These are phyloP conservation scores for Nesogale talazaci DNA, from an alignment of 2,113 vertebrate genomes.

Conservation along the genomic window DNA sequence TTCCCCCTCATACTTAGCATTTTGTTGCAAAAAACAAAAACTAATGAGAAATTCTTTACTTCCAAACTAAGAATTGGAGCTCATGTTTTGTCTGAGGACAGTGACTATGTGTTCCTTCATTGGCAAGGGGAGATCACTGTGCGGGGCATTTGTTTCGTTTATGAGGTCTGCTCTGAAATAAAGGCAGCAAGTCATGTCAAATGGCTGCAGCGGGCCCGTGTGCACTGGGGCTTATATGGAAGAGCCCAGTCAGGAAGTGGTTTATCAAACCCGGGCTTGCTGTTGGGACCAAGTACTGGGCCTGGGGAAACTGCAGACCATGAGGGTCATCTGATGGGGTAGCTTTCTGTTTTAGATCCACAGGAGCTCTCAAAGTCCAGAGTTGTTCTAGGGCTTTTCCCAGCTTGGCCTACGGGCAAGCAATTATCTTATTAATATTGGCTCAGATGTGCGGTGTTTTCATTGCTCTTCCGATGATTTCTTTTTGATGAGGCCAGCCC, in stretches of 20 bases:
- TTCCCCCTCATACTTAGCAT: constrained; percentile 32
- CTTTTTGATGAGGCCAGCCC: constrained; percentile 7
- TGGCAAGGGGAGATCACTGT: background rate
- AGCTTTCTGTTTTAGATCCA: background rate
- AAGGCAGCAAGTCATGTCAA: background rate
- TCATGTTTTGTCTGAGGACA: constrained; percentile 59
- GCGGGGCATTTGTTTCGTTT: constrained; percentile 1
- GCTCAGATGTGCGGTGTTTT: background rate
- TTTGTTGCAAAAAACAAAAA: constrained; percentile 26
- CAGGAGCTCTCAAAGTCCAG: background rate
- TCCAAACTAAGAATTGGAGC: constrained; percentile 62
- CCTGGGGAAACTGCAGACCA: background rate
- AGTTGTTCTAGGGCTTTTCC: background rate
- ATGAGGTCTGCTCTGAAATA: background rate
- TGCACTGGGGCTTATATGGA: background rate
- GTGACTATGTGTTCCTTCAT: background rate
- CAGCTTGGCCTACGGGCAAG: constrained; percentile 1
- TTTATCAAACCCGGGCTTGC: background rate
- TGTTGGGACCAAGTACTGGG: background rate
- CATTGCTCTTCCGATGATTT: background rate
- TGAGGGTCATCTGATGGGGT: background rate
- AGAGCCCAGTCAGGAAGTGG: background rate
- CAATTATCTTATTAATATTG: constrained; percentile 49
- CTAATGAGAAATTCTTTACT: constrained; percentile 55
- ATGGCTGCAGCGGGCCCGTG: background rate